Percentiles rank a stretch among this genome's conserved stretches.
These are phyloP conservation scores for Austrofundulus limnaeus DNA, from an alignment of 2,113 vertebrate genomes.

Conservation along the genomic window DNA sequence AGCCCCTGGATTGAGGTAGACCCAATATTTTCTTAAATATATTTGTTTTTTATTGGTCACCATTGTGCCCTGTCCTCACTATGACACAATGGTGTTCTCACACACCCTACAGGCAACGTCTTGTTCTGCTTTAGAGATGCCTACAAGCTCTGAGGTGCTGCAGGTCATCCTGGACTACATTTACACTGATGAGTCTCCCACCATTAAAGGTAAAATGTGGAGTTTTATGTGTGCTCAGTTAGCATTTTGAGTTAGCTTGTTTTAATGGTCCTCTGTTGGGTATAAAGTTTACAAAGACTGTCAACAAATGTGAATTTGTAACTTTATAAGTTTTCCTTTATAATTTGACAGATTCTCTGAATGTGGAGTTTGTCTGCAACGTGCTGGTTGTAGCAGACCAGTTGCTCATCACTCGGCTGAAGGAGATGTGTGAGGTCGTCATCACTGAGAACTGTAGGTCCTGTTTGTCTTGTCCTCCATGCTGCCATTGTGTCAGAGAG, in stretches of 20 bases:
- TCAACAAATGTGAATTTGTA: neutral
- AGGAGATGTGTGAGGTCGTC: slow-evolving; percentile 94
- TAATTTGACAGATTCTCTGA: slow-evolving; percentile 83
- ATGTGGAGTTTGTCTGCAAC: slow-evolving; percentile 92
- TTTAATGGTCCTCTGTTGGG: neutral
- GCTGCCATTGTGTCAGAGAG: neutral
- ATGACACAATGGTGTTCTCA: neutral
- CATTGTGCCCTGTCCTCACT: neutral
- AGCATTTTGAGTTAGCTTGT: neutral
- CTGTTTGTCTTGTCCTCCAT: slow-evolving; percentile 3
- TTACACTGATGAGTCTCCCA: slow-evolving; percentile 90
- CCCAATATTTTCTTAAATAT: neutral
- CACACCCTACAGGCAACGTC: slow-evolving; percentile 84
- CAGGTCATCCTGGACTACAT: slow-evolving; percentile 93
- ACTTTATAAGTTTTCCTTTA: too few species aligned
- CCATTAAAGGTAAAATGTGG: slow-evolving; percentile 84
- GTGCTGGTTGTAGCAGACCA: slow-evolving; percentile 95
- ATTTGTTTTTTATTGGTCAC: neutral
- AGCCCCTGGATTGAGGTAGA: slow-evolving; percentile 97
- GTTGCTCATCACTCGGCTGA: slow-evolving; percentile 89
- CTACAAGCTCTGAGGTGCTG: slow-evolving; percentile 88
- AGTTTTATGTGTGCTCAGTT: neutral
- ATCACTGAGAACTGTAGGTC: slow-evolving; percentile 92
- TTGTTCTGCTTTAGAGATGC: slow-evolving; percentile 90
- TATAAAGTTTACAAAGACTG: too few species aligned